Percentiles rank a stretch among this genome's conserved stretches.
These are phyloP conservation scores for Apodemia zela DNA, from an alignment of 2,888 invertebrate species.

Conservation along the genomic window DNA sequence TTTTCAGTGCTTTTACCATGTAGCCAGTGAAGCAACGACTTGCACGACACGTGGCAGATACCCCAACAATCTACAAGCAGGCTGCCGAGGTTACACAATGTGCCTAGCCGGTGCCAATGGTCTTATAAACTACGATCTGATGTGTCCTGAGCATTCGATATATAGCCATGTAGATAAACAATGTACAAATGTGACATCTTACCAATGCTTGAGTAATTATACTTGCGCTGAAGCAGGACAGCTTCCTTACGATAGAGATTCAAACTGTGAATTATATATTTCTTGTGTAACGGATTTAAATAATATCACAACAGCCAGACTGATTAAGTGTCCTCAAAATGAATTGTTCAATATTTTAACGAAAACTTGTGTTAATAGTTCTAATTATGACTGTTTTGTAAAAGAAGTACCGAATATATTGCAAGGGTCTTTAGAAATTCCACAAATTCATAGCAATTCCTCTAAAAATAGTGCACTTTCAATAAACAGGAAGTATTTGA, in stretches of 20 bases:
- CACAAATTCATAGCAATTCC: conserved; percentile 26
- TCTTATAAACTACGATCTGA: conserved; percentile 53
- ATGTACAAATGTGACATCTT: conserved; percentile 59
- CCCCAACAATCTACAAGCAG: conserved; percentile 48
- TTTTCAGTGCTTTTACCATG: conserved; percentile 54
- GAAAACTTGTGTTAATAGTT: conserved; percentile 45
- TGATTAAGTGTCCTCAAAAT: conserved; percentile 46
- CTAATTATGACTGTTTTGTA: conserved; percentile 40
- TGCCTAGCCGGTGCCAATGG: conserved; percentile 48
- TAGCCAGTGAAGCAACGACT: conserved; percentile 40
- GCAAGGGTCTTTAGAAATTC: conserved; percentile 26
- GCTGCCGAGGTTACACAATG: conserved; percentile 63
- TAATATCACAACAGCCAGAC: conserved; percentile 49
- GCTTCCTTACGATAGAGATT: conserved; percentile 38
- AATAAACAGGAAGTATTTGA: conserved; percentile 1
- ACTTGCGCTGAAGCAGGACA: conserved; percentile 49
- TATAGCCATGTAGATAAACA: conserved; percentile 58
- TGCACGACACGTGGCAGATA: conserved; percentile 57
- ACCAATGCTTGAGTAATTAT: conserved; percentile 49
- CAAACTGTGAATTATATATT: conserved; percentile 49
- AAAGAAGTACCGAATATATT: conserved; percentile 29
- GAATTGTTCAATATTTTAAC: conserved; percentile 43
- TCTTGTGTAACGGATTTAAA: conserved; percentile 51
- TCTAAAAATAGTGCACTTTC: conserved; percentile 23
- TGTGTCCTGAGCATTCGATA: conserved; percentile 55